A percentile compares a stretch with the other conserved stretches of the same genome.
phyloP scores from a whole-genome alignment of 1,140 invertebrate species.

The Lepidostoma basale region DNA sequence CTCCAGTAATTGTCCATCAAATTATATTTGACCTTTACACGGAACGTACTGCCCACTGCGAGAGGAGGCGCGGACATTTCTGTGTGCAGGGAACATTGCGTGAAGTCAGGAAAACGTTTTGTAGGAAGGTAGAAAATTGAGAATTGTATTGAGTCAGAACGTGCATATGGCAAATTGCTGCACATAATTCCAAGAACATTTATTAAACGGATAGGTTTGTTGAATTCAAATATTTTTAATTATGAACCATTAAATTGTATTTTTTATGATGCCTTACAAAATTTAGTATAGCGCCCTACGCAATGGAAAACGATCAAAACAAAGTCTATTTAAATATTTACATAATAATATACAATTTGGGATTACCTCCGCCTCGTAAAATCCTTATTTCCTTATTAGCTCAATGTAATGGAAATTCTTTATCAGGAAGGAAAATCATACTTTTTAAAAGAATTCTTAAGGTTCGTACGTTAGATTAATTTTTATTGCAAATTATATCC shows the following conservation, averaged over 20 bases:
- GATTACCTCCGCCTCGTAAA: not conserved
- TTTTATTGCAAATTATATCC: too few species aligned
- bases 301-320: not conserved
- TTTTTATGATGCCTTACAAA: not conserved
- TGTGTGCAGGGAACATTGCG: slow-evolving; percentile 3
- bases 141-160: not conserved
- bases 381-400: not conserved
- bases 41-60: too few species aligned
- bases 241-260: too few species aligned
- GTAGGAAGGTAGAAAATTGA: not conserved
- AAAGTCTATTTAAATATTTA: not conserved
- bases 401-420: not conserved
- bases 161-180: too few species aligned
- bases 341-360: not conserved
- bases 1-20: slow-evolving; percentile 7
- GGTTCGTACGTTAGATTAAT: too few species aligned
- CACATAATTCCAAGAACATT: too few species aligned
- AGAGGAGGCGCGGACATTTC: slow-evolving; percentile 3
- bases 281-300: not conserved
- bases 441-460: too few species aligned
- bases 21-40: slow-evolving; percentile 7
- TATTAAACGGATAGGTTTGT: too few species aligned
- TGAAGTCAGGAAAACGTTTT: slow-evolving; percentile 1
- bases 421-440: too few species aligned
- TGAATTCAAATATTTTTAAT: too few species aligned